These are phyloP conservation scores for Ephialtes manifestator DNA, from an alignment of 2,888 invertebrate species.

Conservation along the genomic window DNA sequence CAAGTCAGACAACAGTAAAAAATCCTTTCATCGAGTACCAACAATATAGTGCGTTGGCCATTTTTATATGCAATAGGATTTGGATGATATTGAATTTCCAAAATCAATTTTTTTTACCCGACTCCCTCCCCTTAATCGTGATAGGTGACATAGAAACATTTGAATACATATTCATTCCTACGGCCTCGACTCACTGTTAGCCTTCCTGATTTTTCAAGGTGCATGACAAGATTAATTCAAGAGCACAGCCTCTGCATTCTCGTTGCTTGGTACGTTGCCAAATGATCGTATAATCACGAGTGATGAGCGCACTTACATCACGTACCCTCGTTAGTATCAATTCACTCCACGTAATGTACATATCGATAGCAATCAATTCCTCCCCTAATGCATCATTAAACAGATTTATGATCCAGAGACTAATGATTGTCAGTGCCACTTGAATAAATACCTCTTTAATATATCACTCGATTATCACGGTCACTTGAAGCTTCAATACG, in stretches of 20 bases:
- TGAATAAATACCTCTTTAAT: slow-evolving; percentile 1
- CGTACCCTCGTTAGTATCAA: slow-evolving; percentile 15
- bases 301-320: slow-evolving; percentile 7
- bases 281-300: slow-evolving; percentile 19
- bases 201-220: slow-evolving; percentile 27
- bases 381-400: slow-evolving; percentile 40
- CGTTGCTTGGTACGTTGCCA: slow-evolving; percentile 18
- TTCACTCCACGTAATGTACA: slow-evolving; percentile 36
- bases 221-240: slow-evolving; percentile 4
- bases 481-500: slow-evolving; percentile 55
- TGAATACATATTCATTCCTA: slow-evolving; percentile 10
- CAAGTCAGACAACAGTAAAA: no score
- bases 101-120: no score
- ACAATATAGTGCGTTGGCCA: no score
- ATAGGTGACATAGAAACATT: background rate
- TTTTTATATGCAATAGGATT: no score
- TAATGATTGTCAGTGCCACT: background rate
- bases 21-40: no score
- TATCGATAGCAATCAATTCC: slow-evolving; percentile 51
- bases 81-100: no score
- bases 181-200: slow-evolving; percentile 21
- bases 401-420: slow-evolving; percentile 4
- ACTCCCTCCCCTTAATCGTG: no score
- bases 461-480: slow-evolving; percentile 46
- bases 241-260: background rate